Percentiles rank a stretch among this genome's conserved stretches.
phyloP scores from a whole-genome alignment of 64 coral and sea anemone species.

The Stichodactyla mertensii region DNA sequence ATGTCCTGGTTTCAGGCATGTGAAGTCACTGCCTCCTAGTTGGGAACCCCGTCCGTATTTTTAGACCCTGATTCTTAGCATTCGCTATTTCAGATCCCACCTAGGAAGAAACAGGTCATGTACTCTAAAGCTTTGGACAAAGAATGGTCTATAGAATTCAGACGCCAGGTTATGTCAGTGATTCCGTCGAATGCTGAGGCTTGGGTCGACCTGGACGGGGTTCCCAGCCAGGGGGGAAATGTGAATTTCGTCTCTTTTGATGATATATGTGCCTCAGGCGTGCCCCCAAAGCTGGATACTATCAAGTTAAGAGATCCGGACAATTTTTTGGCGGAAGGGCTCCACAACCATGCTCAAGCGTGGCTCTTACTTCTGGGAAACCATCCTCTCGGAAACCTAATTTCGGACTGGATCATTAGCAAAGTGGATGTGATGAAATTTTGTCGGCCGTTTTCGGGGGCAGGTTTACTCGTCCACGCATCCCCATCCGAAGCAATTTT shows the following conservation, averaged over 20 bases:
- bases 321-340: not conserved
- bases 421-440: not conserved
- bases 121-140: not conserved
- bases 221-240: too few relatives aligned
- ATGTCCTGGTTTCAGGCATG: not conserved
- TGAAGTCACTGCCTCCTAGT: conserved; percentile 8
- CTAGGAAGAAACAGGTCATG: not conserved
- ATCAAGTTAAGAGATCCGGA: not conserved
- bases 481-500: too few relatives aligned
- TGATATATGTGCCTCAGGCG: not conserved
- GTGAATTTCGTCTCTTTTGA: too few relatives aligned
- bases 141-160: not conserved
- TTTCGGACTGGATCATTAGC: not conserved
- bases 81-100: not conserved
- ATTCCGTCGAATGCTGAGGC: not conserved
- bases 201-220: too few relatives aligned
- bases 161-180: too few relatives aligned
- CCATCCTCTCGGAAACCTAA: not conserved
- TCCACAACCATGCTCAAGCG: not conserved
- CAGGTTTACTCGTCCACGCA: too few relatives aligned
- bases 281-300: not conserved
- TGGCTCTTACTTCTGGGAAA: too few relatives aligned
- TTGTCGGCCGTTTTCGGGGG: too few relatives aligned
- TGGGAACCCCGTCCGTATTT: not conserved
- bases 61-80: not conserved